Conservation (phyloP, 2,113 vertebrate genomes). For the Lepisosteus oculatus region DNA sequence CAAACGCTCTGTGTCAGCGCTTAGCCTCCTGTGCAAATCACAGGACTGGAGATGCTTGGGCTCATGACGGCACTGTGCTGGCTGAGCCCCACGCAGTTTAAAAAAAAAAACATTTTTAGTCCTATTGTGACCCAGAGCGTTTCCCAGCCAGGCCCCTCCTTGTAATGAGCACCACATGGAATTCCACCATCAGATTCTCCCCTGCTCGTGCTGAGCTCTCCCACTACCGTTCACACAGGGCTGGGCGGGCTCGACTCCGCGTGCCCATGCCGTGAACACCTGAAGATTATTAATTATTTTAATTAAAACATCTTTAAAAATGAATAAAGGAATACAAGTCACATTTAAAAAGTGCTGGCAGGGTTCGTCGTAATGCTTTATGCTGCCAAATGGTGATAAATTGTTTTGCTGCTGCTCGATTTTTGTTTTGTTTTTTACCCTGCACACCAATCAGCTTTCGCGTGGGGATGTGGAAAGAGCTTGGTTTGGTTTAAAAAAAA, state of each 20-base stretch:
- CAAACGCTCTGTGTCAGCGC: too few species aligned
- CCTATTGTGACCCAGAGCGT: neutral
- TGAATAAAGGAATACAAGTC: neutral
- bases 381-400: neutral
- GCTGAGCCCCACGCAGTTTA: too few species aligned
- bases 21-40: too few species aligned
- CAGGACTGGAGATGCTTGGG: too few species aligned
- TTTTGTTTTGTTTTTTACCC: neutral
- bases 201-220: neutral
- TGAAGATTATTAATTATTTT: conserved; percentile 1
- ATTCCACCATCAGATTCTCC: neutral
- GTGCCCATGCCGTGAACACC: neutral
- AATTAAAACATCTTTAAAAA: neutral
- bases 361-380: neutral
- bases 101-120: neutral
- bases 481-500: neutral
- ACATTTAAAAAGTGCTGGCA: neutral
- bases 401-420: neutral
- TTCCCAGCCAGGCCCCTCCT: neutral
- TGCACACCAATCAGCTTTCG: neutral
- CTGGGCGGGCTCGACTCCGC: neutral
- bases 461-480: neutral
- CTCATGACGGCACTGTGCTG: too few species aligned
- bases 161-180: neutral
- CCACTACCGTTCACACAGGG: neutral